These are phyloP conservation scores for Phoronis australis DNA, from an alignment of 2,888 invertebrate species.

Conservation along the genomic window DNA sequence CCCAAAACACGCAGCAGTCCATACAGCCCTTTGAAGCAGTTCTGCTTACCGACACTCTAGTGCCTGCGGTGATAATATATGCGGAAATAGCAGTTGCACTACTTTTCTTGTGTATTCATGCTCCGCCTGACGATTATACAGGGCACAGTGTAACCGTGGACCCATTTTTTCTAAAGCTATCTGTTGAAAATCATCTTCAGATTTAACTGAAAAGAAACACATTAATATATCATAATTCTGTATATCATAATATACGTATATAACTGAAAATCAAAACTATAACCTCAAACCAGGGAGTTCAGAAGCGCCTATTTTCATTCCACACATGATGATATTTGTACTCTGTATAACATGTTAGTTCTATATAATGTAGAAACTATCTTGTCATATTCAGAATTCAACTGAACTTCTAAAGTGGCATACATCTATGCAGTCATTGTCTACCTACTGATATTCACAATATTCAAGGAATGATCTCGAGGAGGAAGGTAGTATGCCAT, in stretches of 20 bases:
- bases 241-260: background rate
- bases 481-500: too few species aligned
- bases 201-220: conserved; percentile 21
- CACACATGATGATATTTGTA: too few species aligned
- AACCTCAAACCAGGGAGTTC: background rate
- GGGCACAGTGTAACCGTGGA: conserved; percentile 47
- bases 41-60: conserved; percentile 47
- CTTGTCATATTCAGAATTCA: too few species aligned
- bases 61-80: conserved; percentile 48
- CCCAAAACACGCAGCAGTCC: too few species aligned
- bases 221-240: background rate
- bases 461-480: too few species aligned
- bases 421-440: too few species aligned
- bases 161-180: conserved; percentile 44
- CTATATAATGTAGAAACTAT: too few species aligned
- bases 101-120: conserved; percentile 48
- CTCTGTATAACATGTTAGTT: too few species aligned
- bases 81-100: conserved; percentile 47
- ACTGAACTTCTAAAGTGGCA: too few species aligned
- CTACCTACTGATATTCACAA: too few species aligned
- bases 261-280: background rate
- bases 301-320: too few species aligned
- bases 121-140: conserved; percentile 47
- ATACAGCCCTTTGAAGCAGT: too few species aligned
- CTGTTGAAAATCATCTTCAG: conserved; percentile 40